Evolutionary conservation across 2,888 invertebrate species (phyloP).

Genomic region (Limenitis camilla): DNA sequence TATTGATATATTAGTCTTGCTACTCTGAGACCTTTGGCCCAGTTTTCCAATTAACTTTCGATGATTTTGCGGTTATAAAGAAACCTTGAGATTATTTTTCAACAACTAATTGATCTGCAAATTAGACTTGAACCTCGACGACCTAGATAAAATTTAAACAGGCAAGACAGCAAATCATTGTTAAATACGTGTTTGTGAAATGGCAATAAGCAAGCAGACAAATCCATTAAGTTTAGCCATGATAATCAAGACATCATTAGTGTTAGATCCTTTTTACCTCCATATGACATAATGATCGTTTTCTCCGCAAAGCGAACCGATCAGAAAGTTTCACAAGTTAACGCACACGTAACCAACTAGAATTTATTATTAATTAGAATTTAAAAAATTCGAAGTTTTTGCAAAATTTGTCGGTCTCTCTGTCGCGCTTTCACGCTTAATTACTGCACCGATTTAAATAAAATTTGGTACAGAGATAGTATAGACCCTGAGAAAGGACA

Average conservation of each 20-base stretch:
- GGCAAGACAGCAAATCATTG: too few relatives aligned
- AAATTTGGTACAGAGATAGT: too few relatives aligned
- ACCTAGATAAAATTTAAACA: too few relatives aligned
- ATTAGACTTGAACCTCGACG: too few relatives aligned
- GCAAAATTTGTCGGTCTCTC: too few relatives aligned
- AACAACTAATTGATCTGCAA: too few relatives aligned
- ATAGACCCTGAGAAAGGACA: too few relatives aligned
- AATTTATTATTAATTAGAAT: constrained; percentile 10
- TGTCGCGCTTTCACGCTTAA: too few relatives aligned
- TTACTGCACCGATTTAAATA: too few relatives aligned
- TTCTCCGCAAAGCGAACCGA: constrained; percentile 13
- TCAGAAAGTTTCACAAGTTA: constrained; percentile 13
- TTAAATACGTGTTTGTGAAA: too few relatives aligned
- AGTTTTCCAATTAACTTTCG: neutral
- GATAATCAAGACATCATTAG: constrained; percentile 6
- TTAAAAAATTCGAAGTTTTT: too few relatives aligned
- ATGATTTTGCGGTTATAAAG: neutral
- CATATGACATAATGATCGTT: constrained; percentile 18
- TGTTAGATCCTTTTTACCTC: constrained; percentile 1
- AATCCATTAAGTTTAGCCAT: neutral
- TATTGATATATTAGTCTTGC: neutral
- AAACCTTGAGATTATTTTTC: neutral
- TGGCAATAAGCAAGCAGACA: too few relatives aligned
- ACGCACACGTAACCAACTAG: constrained; percentile 16
- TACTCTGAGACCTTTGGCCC: constrained; percentile 5